Base-by-base conservation (phyloP, 2,888 invertebrate species). In the Acanthosoma haemorrhoidale region DNA sequence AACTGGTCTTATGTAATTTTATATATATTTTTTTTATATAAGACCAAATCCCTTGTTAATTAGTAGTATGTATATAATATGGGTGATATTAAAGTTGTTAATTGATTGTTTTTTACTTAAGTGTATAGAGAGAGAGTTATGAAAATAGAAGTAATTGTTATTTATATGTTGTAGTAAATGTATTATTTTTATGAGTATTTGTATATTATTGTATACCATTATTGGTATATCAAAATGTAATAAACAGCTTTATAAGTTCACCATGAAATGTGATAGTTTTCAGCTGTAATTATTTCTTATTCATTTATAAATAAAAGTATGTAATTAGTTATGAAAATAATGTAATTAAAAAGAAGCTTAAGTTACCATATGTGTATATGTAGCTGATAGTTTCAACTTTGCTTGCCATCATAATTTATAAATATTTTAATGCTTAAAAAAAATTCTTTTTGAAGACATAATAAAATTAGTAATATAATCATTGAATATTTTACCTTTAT, bases 131-230 rank as follows among this genome's bases (percentile, higher is more conserved):
- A n/a, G n/a, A n/a, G n/a, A 25, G 11, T 51, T 25, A 13, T 25
- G 25, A 51, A 25, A 4, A 51, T 51, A 51, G 51, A 29, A 51
- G 13, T 51, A 51, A 43, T 25, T 51, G 51, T 51, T 25, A n/a
- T 51, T 51, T 51, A n/a, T 51, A 51, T 51, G n/a, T 51, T 51
- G 18, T 43, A 51, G 29, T 25, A 5, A 51, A 25, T 51, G 51
- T 51, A 51, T 25, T 51, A 25, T 51, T 25, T n/a, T n/a, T n/a
- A n/a, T n/a, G n/a, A n/a, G n/a, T n/a, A n/a, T n/a, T n/a, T n/a
- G n/a, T n/a, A n/a, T n/a, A n/a, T n/a, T n/a, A n/a, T n/a, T 51
- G 51, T 51, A 51, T 51, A 51, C n/a, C 29, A 51, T 51, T 51
- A 51, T 11, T 51, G n/a, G n/a, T 51, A 18, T 5, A 8, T 1